Conservation (phyloP, 1,140 invertebrate species). For the Mya arenaria region DNA sequence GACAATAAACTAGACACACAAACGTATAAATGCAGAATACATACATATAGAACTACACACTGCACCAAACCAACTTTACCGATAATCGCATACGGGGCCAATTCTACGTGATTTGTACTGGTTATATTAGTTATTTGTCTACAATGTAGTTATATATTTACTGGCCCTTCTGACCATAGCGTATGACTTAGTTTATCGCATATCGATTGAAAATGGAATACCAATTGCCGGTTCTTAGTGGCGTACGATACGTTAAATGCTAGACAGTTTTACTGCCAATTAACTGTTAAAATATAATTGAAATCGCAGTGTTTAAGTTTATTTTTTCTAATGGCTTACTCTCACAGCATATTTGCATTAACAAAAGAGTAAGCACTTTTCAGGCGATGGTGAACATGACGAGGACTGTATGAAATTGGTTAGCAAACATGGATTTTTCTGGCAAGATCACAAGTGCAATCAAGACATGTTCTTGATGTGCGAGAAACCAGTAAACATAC, state of each 20-base stretch:
- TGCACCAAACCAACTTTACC: background rate
- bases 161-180: too few relatives aligned
- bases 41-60: background rate
- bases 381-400: slow-evolving; percentile 12
- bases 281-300: too few relatives aligned
- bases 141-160: background rate
- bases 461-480: slow-evolving; percentile 16
- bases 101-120: background rate
- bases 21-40: background rate
- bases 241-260: too few relatives aligned
- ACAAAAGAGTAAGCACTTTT: background rate
- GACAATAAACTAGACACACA: slow-evolving; percentile 12
- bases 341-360: background rate
- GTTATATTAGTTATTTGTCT: background rate
- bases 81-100: background rate
- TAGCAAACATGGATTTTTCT: background rate
- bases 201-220: too few relatives aligned
- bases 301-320: too few relatives aligned
- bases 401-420: slow-evolving; percentile 27
- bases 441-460: background rate
- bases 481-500: background rate
- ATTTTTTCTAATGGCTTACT: too few relatives aligned
- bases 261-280: too few relatives aligned
- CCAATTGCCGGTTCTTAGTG: too few relatives aligned
- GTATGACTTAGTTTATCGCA: too few relatives aligned